Conservation (phyloP, 2,888 invertebrate species). For the Hirtodrosophila cameraria region DNA sequence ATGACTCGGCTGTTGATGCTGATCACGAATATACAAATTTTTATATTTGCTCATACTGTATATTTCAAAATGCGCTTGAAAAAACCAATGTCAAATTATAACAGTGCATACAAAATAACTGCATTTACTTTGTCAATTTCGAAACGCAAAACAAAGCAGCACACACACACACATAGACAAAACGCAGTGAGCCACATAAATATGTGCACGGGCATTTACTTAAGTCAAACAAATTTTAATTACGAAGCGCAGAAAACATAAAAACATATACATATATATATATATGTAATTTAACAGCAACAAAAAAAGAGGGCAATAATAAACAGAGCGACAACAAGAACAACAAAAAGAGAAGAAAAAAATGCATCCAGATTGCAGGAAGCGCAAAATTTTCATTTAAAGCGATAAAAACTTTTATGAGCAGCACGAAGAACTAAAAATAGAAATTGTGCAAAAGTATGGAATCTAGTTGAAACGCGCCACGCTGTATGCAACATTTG, state of each 20-base stretch:
- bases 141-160: constrained; percentile 19
- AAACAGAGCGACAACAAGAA: constrained; percentile 1
- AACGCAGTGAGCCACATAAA: constrained; percentile 57
- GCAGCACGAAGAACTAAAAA: constrained; percentile 13
- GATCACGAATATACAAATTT: no score
- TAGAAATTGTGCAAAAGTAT: constrained; percentile 9
- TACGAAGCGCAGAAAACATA: constrained; percentile 47
- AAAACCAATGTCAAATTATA: constrained; percentile 31
- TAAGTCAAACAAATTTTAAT: constrained; percentile 58
- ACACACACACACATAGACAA: constrained; percentile 5
- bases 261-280: constrained; percentile 5
- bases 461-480: constrained; percentile 16
- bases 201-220: constrained; percentile 38
- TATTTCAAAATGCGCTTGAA: constrained; percentile 12
- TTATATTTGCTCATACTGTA: no score
- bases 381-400: constrained; percentile 56
- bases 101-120: constrained; percentile 67
- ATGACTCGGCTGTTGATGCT: no score
- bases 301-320: constrained; percentile 14
- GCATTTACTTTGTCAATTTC: constrained; percentile 66
- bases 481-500: constrained; percentile 55
- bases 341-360: background rate
- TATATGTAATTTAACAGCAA: constrained; percentile 15
- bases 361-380: constrained; percentile 28
- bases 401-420: constrained; percentile 73